These are phyloP conservation scores for Samia ricini DNA, from an alignment of 1,140 invertebrate genomes.

Conservation along the genomic window DNA sequence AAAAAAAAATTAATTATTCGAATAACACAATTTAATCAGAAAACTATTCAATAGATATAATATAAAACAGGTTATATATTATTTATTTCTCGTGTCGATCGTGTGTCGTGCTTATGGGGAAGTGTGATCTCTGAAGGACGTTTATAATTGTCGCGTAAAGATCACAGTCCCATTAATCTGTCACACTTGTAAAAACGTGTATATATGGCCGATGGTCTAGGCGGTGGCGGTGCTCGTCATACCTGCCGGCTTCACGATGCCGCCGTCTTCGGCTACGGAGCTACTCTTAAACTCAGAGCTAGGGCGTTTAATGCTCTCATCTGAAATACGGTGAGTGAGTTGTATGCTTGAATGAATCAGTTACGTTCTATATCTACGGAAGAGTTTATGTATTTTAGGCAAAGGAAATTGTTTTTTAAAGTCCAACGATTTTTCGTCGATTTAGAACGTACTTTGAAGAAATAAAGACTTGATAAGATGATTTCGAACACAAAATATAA, in stretches of 20 bases:
- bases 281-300: constrained; percentile 74
- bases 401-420: constrained; percentile 19
- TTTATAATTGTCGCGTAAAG: constrained; percentile 40
- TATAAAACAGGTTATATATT: constrained; percentile 76
- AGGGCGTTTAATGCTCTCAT: constrained; percentile 75
- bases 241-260: constrained; percentile 63
- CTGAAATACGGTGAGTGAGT: constrained; percentile 73
- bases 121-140: constrained; percentile 60
- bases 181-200: constrained; percentile 66
- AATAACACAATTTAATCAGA: constrained; percentile 77
- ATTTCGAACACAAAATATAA: constrained; percentile 38
- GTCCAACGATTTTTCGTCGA: constrained; percentile 28
- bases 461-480: constrained; percentile 26
- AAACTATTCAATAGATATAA: constrained; percentile 73
- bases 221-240: constrained; percentile 56
- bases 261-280: constrained; percentile 63
- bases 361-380: constrained; percentile 60
- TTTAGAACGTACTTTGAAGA: constrained; percentile 32
- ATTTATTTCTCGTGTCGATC: constrained; percentile 63
- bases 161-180: constrained; percentile 62
- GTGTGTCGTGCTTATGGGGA: constrained; percentile 70
- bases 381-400: constrained; percentile 14
- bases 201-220: constrained; percentile 67
- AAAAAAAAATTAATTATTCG: constrained; percentile 76
- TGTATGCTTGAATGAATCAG: constrained; percentile 62